Percentiles rank a stretch among this genome's conserved stretches.
Conservation (phyloP, 2,888 invertebrate species). For the Spisula solida region DNA sequence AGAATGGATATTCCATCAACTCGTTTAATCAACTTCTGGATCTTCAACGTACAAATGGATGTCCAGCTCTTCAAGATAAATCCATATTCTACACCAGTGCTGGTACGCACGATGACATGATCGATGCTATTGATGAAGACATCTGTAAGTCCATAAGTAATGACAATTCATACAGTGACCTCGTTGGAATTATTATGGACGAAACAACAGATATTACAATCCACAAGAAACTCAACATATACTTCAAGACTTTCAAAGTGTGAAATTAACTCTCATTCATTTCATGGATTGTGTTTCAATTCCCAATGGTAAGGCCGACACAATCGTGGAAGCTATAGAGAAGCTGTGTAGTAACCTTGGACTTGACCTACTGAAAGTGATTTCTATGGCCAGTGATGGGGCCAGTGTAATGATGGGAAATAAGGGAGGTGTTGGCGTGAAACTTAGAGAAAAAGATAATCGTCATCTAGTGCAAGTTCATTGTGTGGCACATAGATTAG, state of each 20-base stretch:
- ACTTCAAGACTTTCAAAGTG: slow-evolving; percentile 51
- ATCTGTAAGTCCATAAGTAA: slow-evolving; percentile 13
- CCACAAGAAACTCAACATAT: slow-evolving; percentile 62
- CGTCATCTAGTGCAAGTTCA: slow-evolving; percentile 57
- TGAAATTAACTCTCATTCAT: slow-evolving; percentile 45
- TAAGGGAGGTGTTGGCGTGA: slow-evolving; percentile 36
- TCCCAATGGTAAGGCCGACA: slow-evolving; percentile 53
- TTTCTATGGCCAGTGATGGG: slow-evolving; percentile 65
- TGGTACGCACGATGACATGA: slow-evolving; percentile 41
- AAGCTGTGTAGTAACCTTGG: slow-evolving; percentile 34
- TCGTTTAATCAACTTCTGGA: slow-evolving; percentile 30
- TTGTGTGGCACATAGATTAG: slow-evolving; percentile 55
- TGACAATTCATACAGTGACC: slow-evolving; percentile 34
- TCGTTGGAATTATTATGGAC: slow-evolving; percentile 53
- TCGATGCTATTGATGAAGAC: slow-evolving; percentile 30
- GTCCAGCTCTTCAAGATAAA: slow-evolving; percentile 45
- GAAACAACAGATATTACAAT: slow-evolving; percentile 58
- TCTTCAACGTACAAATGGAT: slow-evolving; percentile 35
- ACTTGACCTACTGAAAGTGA: slow-evolving; percentile 43
- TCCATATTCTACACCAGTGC: slow-evolving; percentile 40
- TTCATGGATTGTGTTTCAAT: slow-evolving; percentile 55
- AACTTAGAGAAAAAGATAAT: slow-evolving; percentile 32
- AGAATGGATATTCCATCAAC: slow-evolving; percentile 18
- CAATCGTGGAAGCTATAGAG: slow-evolving; percentile 43
- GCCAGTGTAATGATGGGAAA: slow-evolving; percentile 58